Percentiles rank a stretch among this genome's conserved stretches.
These are phyloP conservation scores for Hyposoter dolosus DNA, from an alignment of 2,888 invertebrate genomes.

Conservation along the genomic window DNA sequence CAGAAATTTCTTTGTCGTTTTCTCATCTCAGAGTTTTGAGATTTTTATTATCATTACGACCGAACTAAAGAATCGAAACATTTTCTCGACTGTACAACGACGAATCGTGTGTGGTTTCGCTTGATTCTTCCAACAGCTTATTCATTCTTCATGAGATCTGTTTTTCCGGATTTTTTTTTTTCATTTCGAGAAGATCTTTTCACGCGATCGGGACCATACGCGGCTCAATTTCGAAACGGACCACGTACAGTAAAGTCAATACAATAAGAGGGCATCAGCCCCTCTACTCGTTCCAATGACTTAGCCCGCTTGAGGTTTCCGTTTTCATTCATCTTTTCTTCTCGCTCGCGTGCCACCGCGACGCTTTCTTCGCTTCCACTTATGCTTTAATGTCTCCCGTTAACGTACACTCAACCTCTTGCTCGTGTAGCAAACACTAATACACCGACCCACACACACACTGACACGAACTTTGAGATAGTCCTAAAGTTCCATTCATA, in stretches of 20 bases:
- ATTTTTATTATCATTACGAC: not conserved
- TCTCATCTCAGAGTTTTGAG: not conserved
- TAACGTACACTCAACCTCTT: conserved; percentile 2
- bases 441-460: not conserved
- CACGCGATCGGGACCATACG: conserved; percentile 25
- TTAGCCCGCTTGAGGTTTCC: conserved; percentile 50
- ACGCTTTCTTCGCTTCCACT: conserved; percentile 44
- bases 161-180: not conserved
- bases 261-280: conserved; percentile 18
- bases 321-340: conserved; percentile 62
- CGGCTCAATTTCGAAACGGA: conserved; percentile 31
- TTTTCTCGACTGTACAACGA: not conserved
- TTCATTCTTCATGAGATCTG: not conserved
- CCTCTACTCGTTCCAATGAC: conserved; percentile 38
- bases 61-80: conserved; percentile 4
- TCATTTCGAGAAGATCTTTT: conserved; percentile 4
- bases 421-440: not conserved
- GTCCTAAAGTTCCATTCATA: conserved; percentile 57
- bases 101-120: not conserved
- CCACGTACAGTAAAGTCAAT: conserved; percentile 21
- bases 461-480: not conserved
- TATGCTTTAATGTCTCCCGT: conserved; percentile 35
- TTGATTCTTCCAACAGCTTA: not conserved
- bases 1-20: conserved; percentile 10
- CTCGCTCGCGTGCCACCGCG: conserved; percentile 26